Evolutionary conservation across 2,888 invertebrate species (phyloP), one percentile per base, ranked within the genome.

Genomic region (Acleris literana): DNA sequence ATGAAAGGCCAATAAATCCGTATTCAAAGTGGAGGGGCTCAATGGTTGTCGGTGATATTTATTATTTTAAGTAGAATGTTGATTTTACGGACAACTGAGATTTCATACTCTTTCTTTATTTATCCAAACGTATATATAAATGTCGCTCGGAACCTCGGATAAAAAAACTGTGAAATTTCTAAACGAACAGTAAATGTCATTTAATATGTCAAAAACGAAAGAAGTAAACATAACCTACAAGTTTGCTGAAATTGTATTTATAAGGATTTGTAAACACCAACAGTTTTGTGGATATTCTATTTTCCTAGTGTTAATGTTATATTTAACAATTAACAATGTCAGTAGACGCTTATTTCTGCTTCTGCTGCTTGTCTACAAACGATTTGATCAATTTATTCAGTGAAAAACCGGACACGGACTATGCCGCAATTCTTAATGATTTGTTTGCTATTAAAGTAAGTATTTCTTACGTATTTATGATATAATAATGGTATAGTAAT

Each of bases 301-400:
- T 33, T 54, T 33, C n/a, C 13, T 22, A 16, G 5, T 25, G 5
- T 51, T 29, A 17, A 7, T 5, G 13, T n/a, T n/a, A 13, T 11
- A 39, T 4, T 46, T n/a, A 22, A 20, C 16, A 6, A 9, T 5
- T 25, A n/a, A 66, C n/a, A 66, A 70, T 76, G 73, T 75, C 75
- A 16, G 58, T 72, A 48, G 74, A 76, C 25, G 69, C 71, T 1
- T 76, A 76, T 62, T 76, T 75, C 63, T 76, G 76, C 22, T 74
- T 75, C 29, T 76, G 75, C 51, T 76, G 76, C 20, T 54, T 76
- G 16, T 74, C 76, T 1, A 76, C 76, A 9, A 70, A 72, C 46
- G 74, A 74, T 44, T 67, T 76, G 11, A 70, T 53, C 0, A 70
- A 66, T 53, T 55, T 75, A 62, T 72, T 68, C 43, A 61, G 55